Percentiles rank a stretch among this genome's conserved stretches.
Evolutionary conservation across 2,113 vertebrate genomes (phyloP).

Genomic region (Silurus asotus): DNA sequence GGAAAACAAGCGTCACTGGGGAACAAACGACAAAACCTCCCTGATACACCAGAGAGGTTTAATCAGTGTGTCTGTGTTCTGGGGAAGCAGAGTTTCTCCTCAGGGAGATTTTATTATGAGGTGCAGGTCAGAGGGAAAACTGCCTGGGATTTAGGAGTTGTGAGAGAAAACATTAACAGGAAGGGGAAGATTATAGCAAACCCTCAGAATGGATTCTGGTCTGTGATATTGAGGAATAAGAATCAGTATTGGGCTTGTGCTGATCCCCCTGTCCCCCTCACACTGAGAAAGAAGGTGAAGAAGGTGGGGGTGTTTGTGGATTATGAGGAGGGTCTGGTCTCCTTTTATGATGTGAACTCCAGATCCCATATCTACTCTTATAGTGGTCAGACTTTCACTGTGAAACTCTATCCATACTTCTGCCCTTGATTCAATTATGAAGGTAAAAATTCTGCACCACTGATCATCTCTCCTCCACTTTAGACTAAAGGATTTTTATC

Average conservation of each 20-base stretch:
- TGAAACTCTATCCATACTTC: slow-evolving; percentile 11
- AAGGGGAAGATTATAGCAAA: background rate
- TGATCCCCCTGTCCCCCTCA: background rate
- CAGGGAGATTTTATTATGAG: slow-evolving; percentile 15
- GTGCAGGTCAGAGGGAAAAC: slow-evolving; percentile 1
- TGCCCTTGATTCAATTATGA: background rate
- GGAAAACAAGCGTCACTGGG: background rate
- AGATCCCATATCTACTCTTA: background rate
- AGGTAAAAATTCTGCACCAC: background rate
- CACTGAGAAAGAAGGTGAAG: slow-evolving; percentile 25
- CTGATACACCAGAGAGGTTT: background rate
- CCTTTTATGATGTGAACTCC: slow-evolving; percentile 52
- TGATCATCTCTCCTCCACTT: background rate
- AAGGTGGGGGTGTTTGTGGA: slow-evolving; percentile 12
- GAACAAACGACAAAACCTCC: background rate
- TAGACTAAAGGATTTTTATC: background rate
- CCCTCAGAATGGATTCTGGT: slow-evolving; percentile 9
- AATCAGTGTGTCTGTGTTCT: background rate
- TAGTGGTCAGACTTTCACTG: slow-evolving; percentile 1
- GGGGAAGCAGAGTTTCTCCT: slow-evolving; percentile 16
- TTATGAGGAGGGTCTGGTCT: slow-evolving; percentile 24
- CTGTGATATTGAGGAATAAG: background rate
- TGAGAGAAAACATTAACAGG: background rate
- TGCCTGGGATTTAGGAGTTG: background rate
- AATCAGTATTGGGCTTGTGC: slow-evolving; percentile 5